A percentile compares a stretch with the other conserved stretches of the same genome.
These are phyloP conservation scores for Rhamphomyia laevipes DNA, from an alignment of 2,888 invertebrate genomes.

Conservation along the genomic window DNA sequence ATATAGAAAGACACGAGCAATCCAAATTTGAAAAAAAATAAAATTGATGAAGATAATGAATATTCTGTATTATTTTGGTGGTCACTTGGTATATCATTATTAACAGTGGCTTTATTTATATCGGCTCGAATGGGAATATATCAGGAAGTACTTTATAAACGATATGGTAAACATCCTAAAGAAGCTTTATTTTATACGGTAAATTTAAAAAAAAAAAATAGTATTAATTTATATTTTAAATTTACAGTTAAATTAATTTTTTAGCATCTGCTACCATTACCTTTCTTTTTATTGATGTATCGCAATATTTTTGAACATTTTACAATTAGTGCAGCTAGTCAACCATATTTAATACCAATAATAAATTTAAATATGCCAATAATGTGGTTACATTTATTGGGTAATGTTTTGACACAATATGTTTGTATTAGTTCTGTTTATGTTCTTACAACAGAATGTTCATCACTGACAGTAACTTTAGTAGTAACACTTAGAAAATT, in stretches of 20 bases:
- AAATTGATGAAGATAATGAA: background rate
- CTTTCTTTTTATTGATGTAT: conserved; percentile 68
- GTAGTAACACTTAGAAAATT: conserved; percentile 93
- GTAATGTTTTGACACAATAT: conserved; percentile 80
- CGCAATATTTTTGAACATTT: conserved; percentile 65
- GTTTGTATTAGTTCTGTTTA: conserved; percentile 91
- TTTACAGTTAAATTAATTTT: conserved; percentile 30
- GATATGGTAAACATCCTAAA: conserved; percentile 79
- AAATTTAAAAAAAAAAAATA: conserved; percentile 18
- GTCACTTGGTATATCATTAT: conserved; percentile 59
- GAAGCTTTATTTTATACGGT: conserved; percentile 75
- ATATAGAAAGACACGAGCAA: conserved; percentile 42
- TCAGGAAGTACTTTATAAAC: conserved; percentile 71
- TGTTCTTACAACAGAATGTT: conserved; percentile 79
- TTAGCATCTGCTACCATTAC: conserved; percentile 74
- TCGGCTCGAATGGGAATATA: conserved; percentile 91
- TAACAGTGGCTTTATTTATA: conserved; percentile 75
- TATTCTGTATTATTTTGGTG: conserved; percentile 39
- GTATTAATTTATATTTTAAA: background rate
- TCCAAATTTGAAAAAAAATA: conserved; percentile 40
- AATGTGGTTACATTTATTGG: conserved; percentile 59
- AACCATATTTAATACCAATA: conserved; percentile 41
- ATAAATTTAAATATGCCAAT: conserved; percentile 51
- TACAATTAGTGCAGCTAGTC: conserved; percentile 53
- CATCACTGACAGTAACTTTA: conserved; percentile 84